Base-by-base conservation (phyloP, 2,888 invertebrate species). In the Erebia aethiops region DNA sequence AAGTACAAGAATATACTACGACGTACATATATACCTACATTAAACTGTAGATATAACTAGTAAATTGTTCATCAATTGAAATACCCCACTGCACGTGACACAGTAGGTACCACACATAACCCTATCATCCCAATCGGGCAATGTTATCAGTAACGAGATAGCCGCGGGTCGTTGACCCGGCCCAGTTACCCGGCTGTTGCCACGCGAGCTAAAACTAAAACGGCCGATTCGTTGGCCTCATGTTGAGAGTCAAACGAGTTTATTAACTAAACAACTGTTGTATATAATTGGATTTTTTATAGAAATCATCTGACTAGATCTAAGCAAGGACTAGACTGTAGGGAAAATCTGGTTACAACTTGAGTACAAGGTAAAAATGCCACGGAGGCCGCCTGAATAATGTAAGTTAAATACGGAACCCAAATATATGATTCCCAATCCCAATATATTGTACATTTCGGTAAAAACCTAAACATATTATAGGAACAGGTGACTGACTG, bases 121-220 rank as follows among this genome's bases (percentile, higher is more conserved):
- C 62, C 62, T 62, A 62, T 62, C 62, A 21, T 21, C 46, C 21
- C 62, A 46, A 62, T 62, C 62, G 26, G 21, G 61, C 61, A 21
- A 21, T 49, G 13, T 62, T 62, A 62, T 62, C 62, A 62, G 64
- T 71, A 69, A 56, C 46, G 43, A 54, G 72, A 72, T 72, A 72
- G 66, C 66, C 62, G 69, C 21, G n/a, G 69, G 69, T 86, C 87
- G 84, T 85, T 82, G 86, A 80, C 80, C 87, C 81, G 87, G 82
- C 87, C 87, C 75, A 87, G 83, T 81, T 88, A 70, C 18, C 74
- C 68, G 43, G 68, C 67, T 63, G 26, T 62, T 67, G 61, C 58
- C 46, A 67, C 26, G 62, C 66, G 63, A 66, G 56, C 67, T 73
- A 65, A 51, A 70, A 49, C 67, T 73, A 65, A 51, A 70, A 49